phyloP scores from a whole-genome alignment of 2,113 vertebrate species.

The Tachysurus fulvidraco region DNA sequence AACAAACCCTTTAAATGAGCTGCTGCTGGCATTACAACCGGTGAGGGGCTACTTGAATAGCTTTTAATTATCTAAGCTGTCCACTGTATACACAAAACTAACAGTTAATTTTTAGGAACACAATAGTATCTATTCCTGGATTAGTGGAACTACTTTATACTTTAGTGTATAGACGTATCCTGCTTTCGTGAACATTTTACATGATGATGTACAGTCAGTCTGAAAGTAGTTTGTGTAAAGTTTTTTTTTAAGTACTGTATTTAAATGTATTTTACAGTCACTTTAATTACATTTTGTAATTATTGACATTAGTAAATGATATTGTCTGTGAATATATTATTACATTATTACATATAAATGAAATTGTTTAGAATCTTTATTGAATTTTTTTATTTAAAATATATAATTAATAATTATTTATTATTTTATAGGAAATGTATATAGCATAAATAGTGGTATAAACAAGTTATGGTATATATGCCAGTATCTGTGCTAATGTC shows the following conservation, averaged over 20 bases:
- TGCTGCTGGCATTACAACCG: conserved; percentile 88
- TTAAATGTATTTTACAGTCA: not conserved
- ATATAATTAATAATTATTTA: too few relatives aligned
- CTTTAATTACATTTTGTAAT: not conserved
- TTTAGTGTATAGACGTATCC: not conserved
- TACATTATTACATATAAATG: not conserved
- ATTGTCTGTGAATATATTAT: not conserved
- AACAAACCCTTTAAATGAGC: conserved; percentile 95
- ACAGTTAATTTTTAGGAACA: not conserved
- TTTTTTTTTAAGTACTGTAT: not conserved
- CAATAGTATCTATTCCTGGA: not conserved
- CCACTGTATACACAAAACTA: not conserved
- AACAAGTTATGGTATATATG: not conserved
- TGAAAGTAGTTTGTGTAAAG: not conserved
- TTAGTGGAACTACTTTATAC: not conserved
- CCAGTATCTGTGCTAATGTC: not conserved
- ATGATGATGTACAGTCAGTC: not conserved
- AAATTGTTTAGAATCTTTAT: not conserved
- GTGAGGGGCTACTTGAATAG: conserved; percentile 74
- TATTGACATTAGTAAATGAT: not conserved
- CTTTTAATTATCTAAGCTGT: not conserved
- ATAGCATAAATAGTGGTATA: not conserved
- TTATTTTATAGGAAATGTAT: not conserved
- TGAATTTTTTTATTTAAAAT: not conserved
- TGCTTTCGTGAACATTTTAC: not conserved